phyloP scores from a whole-genome alignment of 2,888 invertebrate species.

The Eristalis tenax region DNA sequence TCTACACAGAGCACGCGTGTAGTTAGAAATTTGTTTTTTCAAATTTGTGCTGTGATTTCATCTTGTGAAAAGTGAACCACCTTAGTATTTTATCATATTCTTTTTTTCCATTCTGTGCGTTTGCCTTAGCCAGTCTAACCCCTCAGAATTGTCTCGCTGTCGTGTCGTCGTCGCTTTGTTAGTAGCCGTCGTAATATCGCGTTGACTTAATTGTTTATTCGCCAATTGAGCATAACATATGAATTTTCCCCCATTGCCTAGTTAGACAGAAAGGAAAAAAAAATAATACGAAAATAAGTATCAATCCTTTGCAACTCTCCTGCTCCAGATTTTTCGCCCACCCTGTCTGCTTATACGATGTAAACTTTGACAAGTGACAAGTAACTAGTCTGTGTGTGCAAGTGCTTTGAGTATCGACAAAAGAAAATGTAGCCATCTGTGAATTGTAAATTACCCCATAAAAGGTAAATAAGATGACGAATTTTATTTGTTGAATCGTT shows the following conservation, averaged over 20 bases:
- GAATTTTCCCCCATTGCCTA: not conserved
- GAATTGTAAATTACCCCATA: slow-evolving; percentile 28
- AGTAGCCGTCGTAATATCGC: not conserved
- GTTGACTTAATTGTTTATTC: not conserved
- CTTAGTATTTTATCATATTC: not conserved
- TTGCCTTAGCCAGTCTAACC: not conserved
- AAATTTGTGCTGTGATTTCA: slow-evolving; percentile 51
- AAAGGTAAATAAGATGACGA: slow-evolving; percentile 57
- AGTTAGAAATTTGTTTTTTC: slow-evolving; percentile 23
- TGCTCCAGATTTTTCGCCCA: slow-evolving; percentile 33
- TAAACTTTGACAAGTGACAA: slow-evolving; percentile 34
- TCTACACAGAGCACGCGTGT: slow-evolving; percentile 1
- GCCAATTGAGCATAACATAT: not conserved
- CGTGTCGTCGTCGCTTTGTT: not conserved
- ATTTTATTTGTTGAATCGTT: slow-evolving; percentile 12
- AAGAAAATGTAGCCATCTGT: slow-evolving; percentile 45
- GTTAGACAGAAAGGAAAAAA: not conserved
- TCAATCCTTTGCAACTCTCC: slow-evolving; percentile 1
- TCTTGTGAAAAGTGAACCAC: slow-evolving; percentile 16
- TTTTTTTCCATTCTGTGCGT: not conserved
- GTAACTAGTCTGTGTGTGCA: slow-evolving; percentile 5
- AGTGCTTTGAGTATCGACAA: not conserved
- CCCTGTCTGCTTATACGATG: slow-evolving; percentile 19
- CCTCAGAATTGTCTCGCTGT: not conserved
- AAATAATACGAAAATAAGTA: not conserved